These are phyloP conservation scores for Montipora efflorescens DNA, from an alignment of 64 coral and sea anemone species.

Conservation along the genomic window DNA sequence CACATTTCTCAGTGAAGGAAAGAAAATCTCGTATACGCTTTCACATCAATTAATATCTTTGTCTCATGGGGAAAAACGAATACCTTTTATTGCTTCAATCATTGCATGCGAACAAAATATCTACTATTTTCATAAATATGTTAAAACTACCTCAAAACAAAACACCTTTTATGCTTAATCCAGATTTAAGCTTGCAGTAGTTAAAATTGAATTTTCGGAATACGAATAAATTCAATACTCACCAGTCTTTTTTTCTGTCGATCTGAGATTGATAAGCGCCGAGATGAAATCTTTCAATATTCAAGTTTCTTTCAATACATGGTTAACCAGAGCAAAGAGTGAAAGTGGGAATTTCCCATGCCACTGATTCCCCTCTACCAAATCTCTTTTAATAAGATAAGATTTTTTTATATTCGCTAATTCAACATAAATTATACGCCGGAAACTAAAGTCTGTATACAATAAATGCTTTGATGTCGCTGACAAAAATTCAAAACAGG, in stretches of 20 bases:
- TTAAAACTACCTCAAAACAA: no score
- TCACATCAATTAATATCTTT: no score
- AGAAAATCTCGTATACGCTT: no score
- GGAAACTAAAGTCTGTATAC: background rate
- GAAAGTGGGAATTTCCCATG: no score
- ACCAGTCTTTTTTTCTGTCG: background rate
- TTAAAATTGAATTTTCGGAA: background rate
- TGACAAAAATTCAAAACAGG: background rate
- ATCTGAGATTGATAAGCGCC: background rate
- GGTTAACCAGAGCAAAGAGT: no score
- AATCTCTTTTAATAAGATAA: background rate
- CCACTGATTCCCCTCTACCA: background rate
- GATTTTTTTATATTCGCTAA: background rate
- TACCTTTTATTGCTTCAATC: no score
- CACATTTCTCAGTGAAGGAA: no score
- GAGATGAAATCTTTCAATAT: background rate
- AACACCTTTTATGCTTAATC: no score
- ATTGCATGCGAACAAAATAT: no score
- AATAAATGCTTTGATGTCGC: background rate
- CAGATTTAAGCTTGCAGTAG: background rate
- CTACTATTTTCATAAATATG: no score
- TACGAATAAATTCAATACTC: background rate
- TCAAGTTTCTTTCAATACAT: no score
- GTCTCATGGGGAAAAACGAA: no score
- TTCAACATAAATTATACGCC: conserved; percentile 13